Evolutionary conservation across 2,888 invertebrate species (phyloP).

Genomic region (Erebia ligea): DNA sequence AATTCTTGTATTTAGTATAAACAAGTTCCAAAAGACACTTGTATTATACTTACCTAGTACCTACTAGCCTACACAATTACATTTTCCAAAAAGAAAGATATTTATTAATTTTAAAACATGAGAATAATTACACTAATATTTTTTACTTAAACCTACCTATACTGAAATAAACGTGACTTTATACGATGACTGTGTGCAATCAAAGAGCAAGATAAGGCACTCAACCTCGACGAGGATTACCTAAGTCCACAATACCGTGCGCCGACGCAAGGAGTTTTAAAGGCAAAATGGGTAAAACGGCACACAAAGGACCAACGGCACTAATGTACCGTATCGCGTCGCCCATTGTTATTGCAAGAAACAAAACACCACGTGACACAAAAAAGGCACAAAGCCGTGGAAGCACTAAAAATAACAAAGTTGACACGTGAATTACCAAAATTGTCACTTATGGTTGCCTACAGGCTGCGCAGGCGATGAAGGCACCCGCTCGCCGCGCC

Average conservation of each 20-base stretch:
- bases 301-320: conserved; percentile 70
- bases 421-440: conserved; percentile 63
- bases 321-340: conserved; percentile 52
- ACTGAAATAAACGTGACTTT: conserved; percentile 37
- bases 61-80: too few species aligned
- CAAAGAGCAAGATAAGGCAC: conserved; percentile 59
- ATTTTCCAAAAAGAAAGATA: too few species aligned
- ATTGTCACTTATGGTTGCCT: conserved; percentile 60
- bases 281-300: conserved; percentile 53
- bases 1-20: background rate
- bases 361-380: conserved; percentile 58
- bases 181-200: conserved; percentile 34
- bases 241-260: conserved; percentile 55
- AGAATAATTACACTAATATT: too few species aligned
- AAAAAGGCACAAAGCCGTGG: conserved; percentile 63
- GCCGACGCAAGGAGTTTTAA: conserved; percentile 55
- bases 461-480: conserved; percentile 73
- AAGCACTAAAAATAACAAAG: conserved; percentile 55
- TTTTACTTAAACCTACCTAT: too few species aligned
- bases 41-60: too few species aligned
- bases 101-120: too few species aligned
- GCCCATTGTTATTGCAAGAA: conserved; percentile 46
- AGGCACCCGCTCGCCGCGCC: conserved; percentile 70
- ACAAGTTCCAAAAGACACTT: background rate
- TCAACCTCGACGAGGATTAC: conserved; percentile 59